Conservation (phyloP, 2,888 invertebrate genomes). For the Reticulitermes lucifugus region DNA sequence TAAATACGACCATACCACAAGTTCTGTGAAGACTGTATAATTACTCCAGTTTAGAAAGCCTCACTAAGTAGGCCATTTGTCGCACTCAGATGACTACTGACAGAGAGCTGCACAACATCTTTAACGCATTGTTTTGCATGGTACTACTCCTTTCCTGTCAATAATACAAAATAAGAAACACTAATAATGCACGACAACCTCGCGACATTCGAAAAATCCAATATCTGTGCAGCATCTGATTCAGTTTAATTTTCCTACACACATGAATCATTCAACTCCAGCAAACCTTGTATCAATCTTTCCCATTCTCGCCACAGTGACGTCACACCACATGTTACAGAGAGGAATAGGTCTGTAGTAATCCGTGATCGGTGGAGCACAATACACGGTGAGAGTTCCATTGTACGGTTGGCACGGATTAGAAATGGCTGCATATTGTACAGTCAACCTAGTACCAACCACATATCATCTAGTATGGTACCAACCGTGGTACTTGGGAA, state of each 20-base stretch:
- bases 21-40: constrained; percentile 1
- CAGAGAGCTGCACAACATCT: background rate
- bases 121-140: background rate
- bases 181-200: background rate
- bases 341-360: no score
- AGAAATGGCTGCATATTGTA: no score
- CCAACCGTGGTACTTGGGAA: no score
- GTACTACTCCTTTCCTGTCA: background rate
- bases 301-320: background rate
- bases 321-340: background rate
- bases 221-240: background rate
- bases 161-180: background rate
- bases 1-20: constrained; percentile 10
- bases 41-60: constrained; percentile 29
- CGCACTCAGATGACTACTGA: constrained; percentile 35
- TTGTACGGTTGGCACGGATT: no score
- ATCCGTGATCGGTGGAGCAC: no score
- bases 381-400: no score
- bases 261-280: no score
- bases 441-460: no score
- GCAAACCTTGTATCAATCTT: background rate
- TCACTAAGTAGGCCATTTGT: constrained; percentile 45
- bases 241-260: background rate
- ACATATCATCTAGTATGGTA: no score
- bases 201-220: background rate